phyloP scores from a whole-genome alignment of 2,113 vertebrate genomes.

The Phylloscopus trochilus region DNA sequence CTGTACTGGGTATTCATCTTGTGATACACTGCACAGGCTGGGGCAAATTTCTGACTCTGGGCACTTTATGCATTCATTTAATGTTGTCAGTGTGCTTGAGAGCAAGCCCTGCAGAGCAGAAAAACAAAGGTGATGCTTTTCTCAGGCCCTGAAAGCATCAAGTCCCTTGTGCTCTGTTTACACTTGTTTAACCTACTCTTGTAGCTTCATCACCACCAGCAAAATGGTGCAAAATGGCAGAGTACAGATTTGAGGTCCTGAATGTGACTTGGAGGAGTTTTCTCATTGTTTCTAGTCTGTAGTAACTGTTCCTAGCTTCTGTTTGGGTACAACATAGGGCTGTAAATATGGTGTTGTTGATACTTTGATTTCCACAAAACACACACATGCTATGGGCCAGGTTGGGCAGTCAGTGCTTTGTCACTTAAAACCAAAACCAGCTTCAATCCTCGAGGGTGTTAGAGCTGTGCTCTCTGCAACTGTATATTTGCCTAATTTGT shows the following conservation, averaged over 20 bases:
- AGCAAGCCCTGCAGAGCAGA: neutral
- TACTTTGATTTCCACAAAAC: neutral
- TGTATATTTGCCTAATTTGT: neutral
- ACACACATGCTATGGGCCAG: neutral
- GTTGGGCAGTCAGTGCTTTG: neutral
- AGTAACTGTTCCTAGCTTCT: neutral
- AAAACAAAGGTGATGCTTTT: neutral
- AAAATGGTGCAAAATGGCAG: neutral
- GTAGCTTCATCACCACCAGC: neutral
- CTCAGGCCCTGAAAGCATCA: neutral
- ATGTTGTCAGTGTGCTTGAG: neutral
- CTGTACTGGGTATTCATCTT: neutral
- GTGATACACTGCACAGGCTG: neutral
- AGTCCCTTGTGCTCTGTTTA: neutral
- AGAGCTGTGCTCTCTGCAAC: neutral
- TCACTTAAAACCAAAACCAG: neutral
- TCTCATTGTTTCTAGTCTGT: neutral
- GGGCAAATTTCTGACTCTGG: neutral
- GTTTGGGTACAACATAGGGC: neutral
- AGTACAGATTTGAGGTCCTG: fast-evolving
- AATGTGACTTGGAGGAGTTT: neutral
- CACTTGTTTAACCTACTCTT: neutral
- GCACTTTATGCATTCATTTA: neutral
- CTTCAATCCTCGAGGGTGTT: neutral
- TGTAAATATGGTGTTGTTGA: neutral